Evolutionary conservation across 2,888 invertebrate species (phyloP), one percentile per base, ranked within the genome.

Genomic region (Aelia acuminata): DNA sequence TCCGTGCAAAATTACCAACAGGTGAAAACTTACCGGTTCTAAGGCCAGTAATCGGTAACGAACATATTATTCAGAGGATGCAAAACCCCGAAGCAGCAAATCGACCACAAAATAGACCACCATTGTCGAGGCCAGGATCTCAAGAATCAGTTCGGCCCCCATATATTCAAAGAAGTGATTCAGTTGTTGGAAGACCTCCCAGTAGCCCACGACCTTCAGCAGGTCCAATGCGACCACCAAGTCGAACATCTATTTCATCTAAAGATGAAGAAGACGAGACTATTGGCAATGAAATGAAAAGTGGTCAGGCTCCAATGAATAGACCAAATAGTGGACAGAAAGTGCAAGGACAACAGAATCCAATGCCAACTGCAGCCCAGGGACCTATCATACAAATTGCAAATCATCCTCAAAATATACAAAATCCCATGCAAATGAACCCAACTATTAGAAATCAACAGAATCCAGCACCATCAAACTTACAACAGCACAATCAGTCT

Each of bases 1-100:
- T 91, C 11, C 91, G 91, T 35, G 91, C 91, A 85, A 91, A 90
- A 86, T 84, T 90, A 86, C 90, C 90, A 57, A 39, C 87, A 39
- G 87, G 80, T n/a, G 87, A 87, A 39, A n/a, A 35, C 15, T 48
- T 87, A 70, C 87, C 90, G 35, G 80, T 80, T 43, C 43, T 80
- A 80, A 90, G 91, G 88, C 91, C 91, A 47, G 50, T 43, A 11
- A n/a, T 63, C 49, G 35, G 87, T 13, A 57, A 87, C 63, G 89
- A 89, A 47, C 89, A 90, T 84, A 18, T 80, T 84, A 89, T 87
- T 63, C 89, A 87, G 35, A 89, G 89, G 92, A 91, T 49, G 90
- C 91, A 87, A 89, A 91, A 89, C 90, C 91, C 26, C 91, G 50
- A 39, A 70, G 63, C 70, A 20, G 57, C n/a, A 39, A 47, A 22